These are phyloP conservation scores for Diorhabda carinulata DNA, from an alignment of 1,140 invertebrate species.

Conservation along the genomic window DNA sequence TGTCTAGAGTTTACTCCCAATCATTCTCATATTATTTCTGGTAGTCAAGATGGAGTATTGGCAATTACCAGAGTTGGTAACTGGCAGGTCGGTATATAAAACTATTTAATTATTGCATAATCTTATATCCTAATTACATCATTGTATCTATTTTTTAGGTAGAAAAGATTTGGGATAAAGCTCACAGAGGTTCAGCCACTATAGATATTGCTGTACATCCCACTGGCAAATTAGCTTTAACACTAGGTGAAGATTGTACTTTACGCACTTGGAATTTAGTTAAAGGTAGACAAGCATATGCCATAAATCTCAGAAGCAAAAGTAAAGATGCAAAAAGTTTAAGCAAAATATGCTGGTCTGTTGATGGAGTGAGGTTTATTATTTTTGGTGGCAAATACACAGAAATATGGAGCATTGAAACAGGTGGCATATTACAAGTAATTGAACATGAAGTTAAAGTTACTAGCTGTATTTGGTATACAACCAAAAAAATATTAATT, in stretches of 20 bases:
- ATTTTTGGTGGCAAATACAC: slow-evolving; percentile 65
- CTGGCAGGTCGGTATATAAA: slow-evolving; percentile 62
- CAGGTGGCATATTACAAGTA: slow-evolving; percentile 61
- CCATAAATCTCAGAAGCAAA: slow-evolving; percentile 74
- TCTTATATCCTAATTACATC: too few species aligned
- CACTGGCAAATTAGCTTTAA: slow-evolving; percentile 81
- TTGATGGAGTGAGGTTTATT: slow-evolving; percentile 68
- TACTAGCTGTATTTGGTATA: slow-evolving; percentile 59
- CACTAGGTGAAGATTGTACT: slow-evolving; percentile 77
- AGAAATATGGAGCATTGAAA: slow-evolving; percentile 73
- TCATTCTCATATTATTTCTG: slow-evolving; percentile 73
- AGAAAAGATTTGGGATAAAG: slow-evolving; percentile 71
- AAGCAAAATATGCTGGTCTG: slow-evolving; percentile 60
- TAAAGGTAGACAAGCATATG: slow-evolving; percentile 83
- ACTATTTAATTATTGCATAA: too few species aligned
- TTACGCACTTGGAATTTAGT: slow-evolving; percentile 91
- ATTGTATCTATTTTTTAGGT: background rate
- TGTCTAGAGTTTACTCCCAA: slow-evolving; percentile 70
- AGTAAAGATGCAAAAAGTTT: slow-evolving; percentile 53
- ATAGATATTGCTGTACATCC: slow-evolving; percentile 78
- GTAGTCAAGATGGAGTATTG: slow-evolving; percentile 79
- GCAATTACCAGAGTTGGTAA: slow-evolving; percentile 75
- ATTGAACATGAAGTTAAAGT: slow-evolving; percentile 60
- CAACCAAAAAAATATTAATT: slow-evolving; percentile 59
- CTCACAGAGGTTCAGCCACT: slow-evolving; percentile 66